Percentiles rank a stretch among this genome's conserved stretches.
Evolutionary conservation across 2,113 vertebrate genomes (phyloP).

Genomic region (Notothenia coriiceps): DNA sequence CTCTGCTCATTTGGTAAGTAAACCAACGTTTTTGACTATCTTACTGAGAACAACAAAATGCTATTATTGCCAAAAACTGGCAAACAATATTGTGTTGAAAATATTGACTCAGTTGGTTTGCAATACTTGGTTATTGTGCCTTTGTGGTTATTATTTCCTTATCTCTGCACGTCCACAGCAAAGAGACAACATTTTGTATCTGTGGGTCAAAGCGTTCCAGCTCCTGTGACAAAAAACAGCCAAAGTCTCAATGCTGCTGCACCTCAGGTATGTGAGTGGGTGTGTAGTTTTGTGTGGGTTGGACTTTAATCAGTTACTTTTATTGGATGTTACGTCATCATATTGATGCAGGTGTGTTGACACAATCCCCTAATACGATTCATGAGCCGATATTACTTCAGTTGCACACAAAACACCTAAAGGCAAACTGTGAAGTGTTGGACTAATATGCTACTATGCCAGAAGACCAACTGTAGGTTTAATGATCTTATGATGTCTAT

Average conservation of each 20-base stretch:
- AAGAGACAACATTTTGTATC: background rate
- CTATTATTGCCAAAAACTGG: no score
- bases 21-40: background rate
- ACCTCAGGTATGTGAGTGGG: slow-evolving; percentile 11
- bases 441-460: no score
- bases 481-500: no score
- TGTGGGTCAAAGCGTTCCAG: accelerated
- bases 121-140: background rate
- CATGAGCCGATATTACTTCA: no score
- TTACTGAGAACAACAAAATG: background rate
- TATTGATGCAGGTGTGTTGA: no score
- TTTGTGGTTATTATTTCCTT: background rate
- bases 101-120: background rate
- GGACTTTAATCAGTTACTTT: background rate
- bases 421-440: no score
- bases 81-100: background rate
- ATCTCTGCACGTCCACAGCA: slow-evolving; percentile 24
- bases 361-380: no score
- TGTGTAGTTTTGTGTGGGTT: background rate
- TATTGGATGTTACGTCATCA: background rate
- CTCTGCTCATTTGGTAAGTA: slow-evolving; percentile 24
- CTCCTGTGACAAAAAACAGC: slow-evolving; percentile 19
- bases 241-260: background rate
- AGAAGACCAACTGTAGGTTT: no score
- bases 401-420: no score